Evolutionary conservation across 2,797 vertebrate species (phyloP).

Genomic region (Eidolon dupreanum): DNA sequence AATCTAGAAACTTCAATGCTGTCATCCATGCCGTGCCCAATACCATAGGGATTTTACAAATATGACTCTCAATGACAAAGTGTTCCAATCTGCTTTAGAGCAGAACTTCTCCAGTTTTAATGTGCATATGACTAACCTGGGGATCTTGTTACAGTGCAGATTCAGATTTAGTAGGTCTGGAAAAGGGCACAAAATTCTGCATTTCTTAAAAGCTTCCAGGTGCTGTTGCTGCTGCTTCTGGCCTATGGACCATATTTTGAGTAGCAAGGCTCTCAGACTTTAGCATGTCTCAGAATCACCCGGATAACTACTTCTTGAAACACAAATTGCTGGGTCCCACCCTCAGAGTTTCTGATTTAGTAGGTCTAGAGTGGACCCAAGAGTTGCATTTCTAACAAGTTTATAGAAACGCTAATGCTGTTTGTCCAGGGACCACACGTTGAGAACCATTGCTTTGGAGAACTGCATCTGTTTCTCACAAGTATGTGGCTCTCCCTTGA

Average conservation of each 20-base stretch:
- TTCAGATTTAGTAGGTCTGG: neutral
- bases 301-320: neutral
- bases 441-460: neutral
- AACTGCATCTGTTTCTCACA: fast-evolving
- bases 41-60: neutral
- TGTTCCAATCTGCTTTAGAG: neutral
- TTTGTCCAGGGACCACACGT: neutral
- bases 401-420: neutral
- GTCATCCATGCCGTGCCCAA: neutral
- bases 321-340: neutral
- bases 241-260: neutral
- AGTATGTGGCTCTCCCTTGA: fast-evolving
- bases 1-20: neutral
- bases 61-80: neutral
- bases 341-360: neutral
- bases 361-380: neutral
- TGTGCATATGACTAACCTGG: neutral
- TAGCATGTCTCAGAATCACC: neutral
- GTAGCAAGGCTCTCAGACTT: neutral
- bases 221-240: neutral
- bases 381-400: neutral
- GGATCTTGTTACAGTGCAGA: neutral
- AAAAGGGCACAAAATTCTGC: neutral
- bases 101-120: neutral
- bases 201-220: neutral